phyloP scores from a whole-genome alignment of 2,888 invertebrate genomes.

The Congeria kusceri region DNA sequence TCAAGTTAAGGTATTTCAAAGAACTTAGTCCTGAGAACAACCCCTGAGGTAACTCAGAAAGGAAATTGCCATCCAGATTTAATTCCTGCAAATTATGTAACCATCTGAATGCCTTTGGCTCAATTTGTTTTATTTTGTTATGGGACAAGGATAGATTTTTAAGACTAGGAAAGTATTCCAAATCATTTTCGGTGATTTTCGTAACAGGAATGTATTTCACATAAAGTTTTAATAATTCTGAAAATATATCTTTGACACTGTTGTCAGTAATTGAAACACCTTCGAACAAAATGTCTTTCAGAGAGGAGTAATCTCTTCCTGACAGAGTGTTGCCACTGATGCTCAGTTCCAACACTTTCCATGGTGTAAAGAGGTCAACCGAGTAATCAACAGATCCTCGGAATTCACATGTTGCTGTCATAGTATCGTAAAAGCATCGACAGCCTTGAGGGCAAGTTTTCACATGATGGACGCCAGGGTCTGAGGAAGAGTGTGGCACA shows the following conservation, averaged over 20 bases:
- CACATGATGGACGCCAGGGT: background rate
- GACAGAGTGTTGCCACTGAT: conserved; percentile 14
- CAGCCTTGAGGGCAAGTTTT: conserved; percentile 35
- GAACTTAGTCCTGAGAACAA: conserved; percentile 57
- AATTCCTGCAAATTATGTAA: conserved; percentile 32
- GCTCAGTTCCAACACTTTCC: conserved; percentile 26
- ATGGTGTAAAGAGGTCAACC: conserved; percentile 15
- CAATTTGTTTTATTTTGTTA: conserved; percentile 43
- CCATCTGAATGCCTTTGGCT: conserved; percentile 31
- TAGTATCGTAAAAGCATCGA: conserved; percentile 11
- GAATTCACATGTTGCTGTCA: conserved; percentile 29
- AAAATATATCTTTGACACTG: conserved; percentile 4
- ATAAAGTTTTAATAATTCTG: conserved; percentile 36
- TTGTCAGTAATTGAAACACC: background rate
- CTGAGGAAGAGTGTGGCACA: conserved; percentile 7
- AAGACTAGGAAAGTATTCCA: conserved; percentile 18
- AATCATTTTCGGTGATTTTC: conserved; percentile 27
- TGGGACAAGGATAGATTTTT: conserved; percentile 29
- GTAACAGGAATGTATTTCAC: conserved; percentile 40
- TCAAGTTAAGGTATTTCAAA: conserved; percentile 68
- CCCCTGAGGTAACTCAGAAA: conserved; percentile 57
- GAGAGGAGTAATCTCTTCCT: conserved; percentile 17
- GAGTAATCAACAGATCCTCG: conserved; percentile 8
- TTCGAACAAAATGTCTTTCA: conserved; percentile 20
- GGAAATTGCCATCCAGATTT: conserved; percentile 41